Base-by-base conservation (phyloP, 2,797 vertebrate genomes). In the Triplophysa bombifrons region DNA sequence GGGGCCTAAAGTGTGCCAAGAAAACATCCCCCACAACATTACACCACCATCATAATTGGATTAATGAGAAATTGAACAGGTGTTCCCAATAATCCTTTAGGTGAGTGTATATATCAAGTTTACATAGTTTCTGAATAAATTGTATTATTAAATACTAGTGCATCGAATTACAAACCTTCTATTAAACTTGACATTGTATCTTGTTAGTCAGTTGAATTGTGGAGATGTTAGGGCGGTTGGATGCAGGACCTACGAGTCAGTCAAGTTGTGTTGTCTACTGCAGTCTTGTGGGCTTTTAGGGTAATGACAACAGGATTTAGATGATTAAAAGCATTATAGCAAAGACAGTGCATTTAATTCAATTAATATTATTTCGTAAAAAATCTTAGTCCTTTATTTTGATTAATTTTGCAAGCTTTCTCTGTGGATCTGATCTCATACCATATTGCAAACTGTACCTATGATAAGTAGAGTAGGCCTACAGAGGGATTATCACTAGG, bases 181-280 rank as follows among this genome's bases (percentile, higher is more conserved):
- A 14, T 14, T 11, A 14, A 30, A 61, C 25, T 30, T 61, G 27
- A 63, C 14, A 9, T 17, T 53, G 14, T 27, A 58, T 22, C n/a
- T 22, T 25, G 22, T 46, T 19, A 64, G 19, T 48, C 12, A 4
- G n/a, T 22, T 11, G 19, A 20, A 50, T 25, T 48, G 10, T 22
- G 34, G 53, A 41, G 11, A 25, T 64, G n/a, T 46, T 5, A 74
- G 2, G 51, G 70, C 11, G 12, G 55, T 53, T 48, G 13, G 4
- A 27, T 12, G 9, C 7, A 13, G 30, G 8, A 38, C 11, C 17
- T 13, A 20, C 2, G 5, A 30, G 50, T 44, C n/a, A 12, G 22
- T 14, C 0, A 69, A 30, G 13, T 65, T 13, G 56, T 75, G 48
- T 22, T 27, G 14, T 84, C 17, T 84, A 51, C 85, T 86, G 77